These are phyloP conservation scores for Mormoops blainvillei DNA, from an alignment of 2,113 vertebrate species.

Conservation along the genomic window DNA sequence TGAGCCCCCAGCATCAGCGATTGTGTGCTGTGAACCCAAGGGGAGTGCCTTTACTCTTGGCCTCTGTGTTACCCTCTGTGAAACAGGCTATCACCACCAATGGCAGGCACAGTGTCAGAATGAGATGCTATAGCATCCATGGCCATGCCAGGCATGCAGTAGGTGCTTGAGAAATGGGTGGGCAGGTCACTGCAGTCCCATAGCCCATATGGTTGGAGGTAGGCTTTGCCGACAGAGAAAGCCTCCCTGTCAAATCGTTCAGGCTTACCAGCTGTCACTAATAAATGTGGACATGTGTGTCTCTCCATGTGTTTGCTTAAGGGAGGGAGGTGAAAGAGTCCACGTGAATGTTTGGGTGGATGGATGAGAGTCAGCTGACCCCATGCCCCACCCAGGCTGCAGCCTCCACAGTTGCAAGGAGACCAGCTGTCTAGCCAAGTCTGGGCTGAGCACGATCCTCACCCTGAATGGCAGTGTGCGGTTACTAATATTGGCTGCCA, in stretches of 20 bases:
- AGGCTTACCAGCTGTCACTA: background rate
- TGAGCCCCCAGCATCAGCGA: background rate
- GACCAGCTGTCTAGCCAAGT: background rate
- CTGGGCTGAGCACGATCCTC: background rate
- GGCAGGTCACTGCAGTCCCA: background rate
- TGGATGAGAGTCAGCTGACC: background rate
- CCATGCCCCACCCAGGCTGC: background rate
- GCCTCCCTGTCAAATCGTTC: background rate
- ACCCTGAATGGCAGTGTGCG: background rate
- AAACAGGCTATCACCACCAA: background rate
- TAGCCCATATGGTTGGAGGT: background rate
- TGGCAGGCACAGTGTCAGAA: background rate
- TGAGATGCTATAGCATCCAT: fast-evolving
- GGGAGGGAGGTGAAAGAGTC: background rate
- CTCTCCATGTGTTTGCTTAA: background rate
- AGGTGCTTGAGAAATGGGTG: background rate
- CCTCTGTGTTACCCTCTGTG: background rate
- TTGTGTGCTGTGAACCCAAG: background rate
- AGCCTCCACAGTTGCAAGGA: background rate
- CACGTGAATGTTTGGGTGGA: background rate
- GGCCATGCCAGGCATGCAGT: background rate
- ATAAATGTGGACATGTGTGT: fast-evolving
- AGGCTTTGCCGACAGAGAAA: background rate
- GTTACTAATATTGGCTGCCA: fast-evolving
- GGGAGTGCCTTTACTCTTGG: background rate